These are phyloP conservation scores for Pomatorhinus ruficollis DNA, from an alignment of 2,113 vertebrate genomes.

Conservation along the genomic window DNA sequence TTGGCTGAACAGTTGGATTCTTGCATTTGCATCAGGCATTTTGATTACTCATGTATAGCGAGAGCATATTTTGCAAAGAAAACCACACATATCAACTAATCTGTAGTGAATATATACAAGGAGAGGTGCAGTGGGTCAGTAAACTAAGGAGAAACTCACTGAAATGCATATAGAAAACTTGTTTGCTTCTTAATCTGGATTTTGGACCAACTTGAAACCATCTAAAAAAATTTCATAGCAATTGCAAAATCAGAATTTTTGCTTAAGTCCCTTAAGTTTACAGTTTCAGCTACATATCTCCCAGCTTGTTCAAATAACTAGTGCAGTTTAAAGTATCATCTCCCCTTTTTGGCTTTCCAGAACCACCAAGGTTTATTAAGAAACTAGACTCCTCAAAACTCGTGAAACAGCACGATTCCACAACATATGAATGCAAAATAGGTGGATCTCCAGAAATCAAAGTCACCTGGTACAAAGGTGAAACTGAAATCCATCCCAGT, in stretches of 20 bases:
- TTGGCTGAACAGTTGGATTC: background rate
- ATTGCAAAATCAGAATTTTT: background rate
- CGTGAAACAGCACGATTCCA: conserved; percentile 86
- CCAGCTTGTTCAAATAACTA: background rate
- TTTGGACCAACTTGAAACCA: background rate
- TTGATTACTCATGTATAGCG: background rate
- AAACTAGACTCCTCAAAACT: conserved; percentile 90
- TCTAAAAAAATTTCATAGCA: background rate
- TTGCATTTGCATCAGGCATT: background rate
- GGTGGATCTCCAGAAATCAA: conserved; percentile 89
- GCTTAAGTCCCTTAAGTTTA: background rate
- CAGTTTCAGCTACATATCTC: background rate
- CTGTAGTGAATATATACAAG: background rate
- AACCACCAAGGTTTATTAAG: conserved; percentile 95
- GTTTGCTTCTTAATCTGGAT: background rate
- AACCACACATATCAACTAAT: background rate
- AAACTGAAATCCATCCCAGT: conserved; percentile 81
- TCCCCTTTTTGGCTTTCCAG: conserved; percentile 81
- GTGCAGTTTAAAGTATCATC: background rate
- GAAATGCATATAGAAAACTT: background rate
- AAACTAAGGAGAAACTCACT: background rate
- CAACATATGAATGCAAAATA: conserved; percentile 92
- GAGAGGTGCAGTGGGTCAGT: background rate
- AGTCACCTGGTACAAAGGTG: conserved; percentile 93
- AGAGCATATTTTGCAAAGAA: background rate